Conservation (phyloP, 2,113 vertebrate genomes). For the Gopherus evgoodei region DNA sequence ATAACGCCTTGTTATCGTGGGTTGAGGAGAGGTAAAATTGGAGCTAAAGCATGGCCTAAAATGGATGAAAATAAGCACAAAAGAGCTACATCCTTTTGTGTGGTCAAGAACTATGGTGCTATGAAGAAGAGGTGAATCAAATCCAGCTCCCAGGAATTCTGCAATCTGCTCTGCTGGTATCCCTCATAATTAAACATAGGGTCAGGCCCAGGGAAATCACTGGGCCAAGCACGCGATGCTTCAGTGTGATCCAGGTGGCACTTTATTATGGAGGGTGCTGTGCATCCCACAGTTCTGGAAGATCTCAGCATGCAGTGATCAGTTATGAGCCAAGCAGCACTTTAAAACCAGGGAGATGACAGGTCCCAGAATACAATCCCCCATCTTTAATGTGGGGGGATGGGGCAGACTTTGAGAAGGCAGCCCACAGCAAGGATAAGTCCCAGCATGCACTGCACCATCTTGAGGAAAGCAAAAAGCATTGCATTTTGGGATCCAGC, state of each 20-base stretch:
- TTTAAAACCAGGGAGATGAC: neutral
- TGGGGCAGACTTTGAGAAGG: no score
- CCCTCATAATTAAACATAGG: neutral
- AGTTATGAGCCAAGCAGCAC: no score
- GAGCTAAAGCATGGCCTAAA: neutral
- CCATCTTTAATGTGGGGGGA: neutral
- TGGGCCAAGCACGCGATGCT: neutral
- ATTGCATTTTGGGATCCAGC: no score
- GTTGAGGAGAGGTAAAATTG: neutral
- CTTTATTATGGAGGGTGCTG: neutral
- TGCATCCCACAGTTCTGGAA: neutral
- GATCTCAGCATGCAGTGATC: neutral
- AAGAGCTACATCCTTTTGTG: no score
- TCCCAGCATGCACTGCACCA: no score
- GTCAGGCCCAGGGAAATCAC: neutral
- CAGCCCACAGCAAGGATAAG: no score
- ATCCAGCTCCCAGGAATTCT: neutral
- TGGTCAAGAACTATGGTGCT: neutral
- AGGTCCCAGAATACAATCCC: neutral
- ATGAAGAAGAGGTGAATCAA: neutral
- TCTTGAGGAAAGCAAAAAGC: no score
- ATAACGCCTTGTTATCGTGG: neutral
- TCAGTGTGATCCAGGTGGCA: neutral
- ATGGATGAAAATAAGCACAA: neutral
- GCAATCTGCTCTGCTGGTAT: neutral